Evolutionary conservation across 2,888 invertebrate species (phyloP), one percentile per base, ranked within the genome.

Genomic region (Tinea trinotella): DNA sequence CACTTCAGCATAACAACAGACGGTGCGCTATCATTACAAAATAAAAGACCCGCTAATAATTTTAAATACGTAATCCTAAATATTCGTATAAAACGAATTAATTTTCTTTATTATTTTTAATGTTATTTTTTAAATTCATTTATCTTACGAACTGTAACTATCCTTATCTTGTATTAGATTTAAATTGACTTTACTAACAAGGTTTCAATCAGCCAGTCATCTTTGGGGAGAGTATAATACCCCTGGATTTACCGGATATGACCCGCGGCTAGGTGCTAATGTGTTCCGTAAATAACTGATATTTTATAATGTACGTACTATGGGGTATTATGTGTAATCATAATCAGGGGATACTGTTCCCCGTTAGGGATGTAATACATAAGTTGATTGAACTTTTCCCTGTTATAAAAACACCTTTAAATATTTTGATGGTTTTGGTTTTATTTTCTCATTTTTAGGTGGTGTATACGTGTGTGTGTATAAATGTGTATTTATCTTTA

Each of bases 161-260:
- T 58, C 61, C 59, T 66, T 71, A 72, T 71, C 68, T 56, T 10
- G 54, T 61, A 66, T 67, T 63, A 68, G 65, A 74, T 71, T 70
- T 66, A 74, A 71, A 74, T 73, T 70, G 62, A 63, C 59, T 64
- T 55, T 20, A 60, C 61, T 67, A 65, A 68, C 60, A 60, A 67
- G 59, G 59, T 62, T 60, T 57, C 55, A 56, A 60, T 52, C 52
- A 52, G 53, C 67, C 52, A 73, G 76, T 74, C 74, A 75, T 58
- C 50, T 40, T 18, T 63, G 64, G 73, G 72, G 72, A 68, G n/a
- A 18, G 10, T 20, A 30, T 61, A 55, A 18, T 56, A 67, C 74
- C 76, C 73, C 66, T 69, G 72, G 72, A 75, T 77, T 61, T 68
- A 74, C 80, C 80, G 82, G 82, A 82, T 76, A 75, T 77, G 62